Conservation (phyloP, 2,797 vertebrate species). For the Leuciscus waleckii region DNA sequence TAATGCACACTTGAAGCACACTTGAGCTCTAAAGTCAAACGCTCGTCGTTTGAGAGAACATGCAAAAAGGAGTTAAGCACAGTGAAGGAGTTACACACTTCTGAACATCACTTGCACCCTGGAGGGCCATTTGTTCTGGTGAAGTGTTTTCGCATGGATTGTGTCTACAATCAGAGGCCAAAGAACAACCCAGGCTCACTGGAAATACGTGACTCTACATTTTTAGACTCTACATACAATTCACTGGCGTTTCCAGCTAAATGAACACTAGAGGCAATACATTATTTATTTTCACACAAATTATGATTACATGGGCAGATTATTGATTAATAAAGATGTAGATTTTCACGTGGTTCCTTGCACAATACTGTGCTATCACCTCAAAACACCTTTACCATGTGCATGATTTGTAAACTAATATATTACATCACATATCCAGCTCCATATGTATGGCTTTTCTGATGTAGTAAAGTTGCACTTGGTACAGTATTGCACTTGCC, state of each 20-base stretch:
- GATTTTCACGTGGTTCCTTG: background rate
- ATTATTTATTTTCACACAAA: background rate
- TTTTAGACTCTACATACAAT: background rate
- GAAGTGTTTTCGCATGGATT: constrained; percentile 47
- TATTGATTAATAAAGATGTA: background rate
- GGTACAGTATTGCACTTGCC: background rate
- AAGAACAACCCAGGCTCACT: background rate
- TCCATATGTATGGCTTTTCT: background rate
- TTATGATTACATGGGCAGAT: background rate
- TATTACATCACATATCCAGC: background rate
- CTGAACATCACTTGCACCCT: constrained; percentile 46
- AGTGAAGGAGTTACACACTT: constrained; percentile 44
- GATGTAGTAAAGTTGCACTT: too few relatives aligned
- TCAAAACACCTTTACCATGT: background rate
- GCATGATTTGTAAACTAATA: too few relatives aligned
- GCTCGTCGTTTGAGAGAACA: background rate
- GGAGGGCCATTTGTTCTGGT: constrained; percentile 42
- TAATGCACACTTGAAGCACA: background rate
- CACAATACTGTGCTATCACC: background rate
- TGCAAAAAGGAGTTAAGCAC: constrained; percentile 34
- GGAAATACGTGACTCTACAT: background rate
- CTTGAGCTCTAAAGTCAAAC: background rate
- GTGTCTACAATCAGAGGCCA: constrained; percentile 21
- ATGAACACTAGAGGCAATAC: background rate
- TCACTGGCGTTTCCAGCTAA: background rate